Conservation (phyloP, 2,113 vertebrate species). For the Noctilio leporinus region DNA sequence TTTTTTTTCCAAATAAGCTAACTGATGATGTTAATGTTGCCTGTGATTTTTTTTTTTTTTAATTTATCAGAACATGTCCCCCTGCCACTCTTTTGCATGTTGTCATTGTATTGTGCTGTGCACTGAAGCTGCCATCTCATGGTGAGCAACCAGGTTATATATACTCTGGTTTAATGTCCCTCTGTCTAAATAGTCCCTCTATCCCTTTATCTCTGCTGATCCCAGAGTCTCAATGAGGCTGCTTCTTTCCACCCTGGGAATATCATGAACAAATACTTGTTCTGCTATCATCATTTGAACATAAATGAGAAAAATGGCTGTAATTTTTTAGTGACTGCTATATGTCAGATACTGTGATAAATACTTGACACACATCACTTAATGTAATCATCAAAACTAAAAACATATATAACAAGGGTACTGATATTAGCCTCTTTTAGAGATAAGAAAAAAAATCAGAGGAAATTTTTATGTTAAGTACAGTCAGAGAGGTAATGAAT, state of each 20-base stretch:
- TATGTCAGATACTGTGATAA: conserved; percentile 9
- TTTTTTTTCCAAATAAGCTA: background rate
- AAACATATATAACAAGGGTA: background rate
- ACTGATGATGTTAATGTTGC: background rate
- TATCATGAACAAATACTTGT: background rate
- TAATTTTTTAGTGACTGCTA: background rate
- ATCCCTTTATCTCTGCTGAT: background rate
- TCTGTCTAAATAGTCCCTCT: background rate
- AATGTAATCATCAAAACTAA: conserved; percentile 31
- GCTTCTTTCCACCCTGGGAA: background rate
- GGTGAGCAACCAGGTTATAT: background rate
- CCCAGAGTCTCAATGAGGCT: background rate
- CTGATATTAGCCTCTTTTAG: background rate
- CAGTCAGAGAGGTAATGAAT: background rate
- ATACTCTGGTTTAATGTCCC: background rate
- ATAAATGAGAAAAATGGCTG: conserved; percentile 44
- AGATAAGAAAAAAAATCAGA: background rate
- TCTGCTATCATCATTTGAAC: conserved; percentile 19
- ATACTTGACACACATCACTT: conserved; percentile 26
- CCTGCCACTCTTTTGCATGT: background rate
- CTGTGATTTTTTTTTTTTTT: background rate
- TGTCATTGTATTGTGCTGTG: background rate
- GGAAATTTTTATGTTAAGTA: background rate
- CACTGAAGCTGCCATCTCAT: background rate
- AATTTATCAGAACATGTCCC: background rate